Conservation (phyloP, 2,113 vertebrate genomes). For the Otolemur garnettii region DNA sequence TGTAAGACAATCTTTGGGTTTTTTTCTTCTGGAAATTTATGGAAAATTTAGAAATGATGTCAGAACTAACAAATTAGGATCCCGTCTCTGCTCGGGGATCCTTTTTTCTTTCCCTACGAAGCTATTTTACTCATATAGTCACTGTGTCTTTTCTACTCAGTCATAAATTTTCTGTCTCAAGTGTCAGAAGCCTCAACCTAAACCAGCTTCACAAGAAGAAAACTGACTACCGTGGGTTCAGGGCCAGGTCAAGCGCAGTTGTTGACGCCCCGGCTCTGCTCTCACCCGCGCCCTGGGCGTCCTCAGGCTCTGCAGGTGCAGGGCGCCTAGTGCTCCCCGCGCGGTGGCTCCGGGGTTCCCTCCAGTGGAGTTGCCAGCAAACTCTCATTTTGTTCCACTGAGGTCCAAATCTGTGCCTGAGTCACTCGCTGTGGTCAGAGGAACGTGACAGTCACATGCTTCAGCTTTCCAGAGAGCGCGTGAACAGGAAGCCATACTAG, state of each 20-base stretch:
- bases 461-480: not conserved
- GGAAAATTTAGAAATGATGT: not conserved
- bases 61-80: not conserved
- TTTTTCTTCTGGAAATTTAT: not conserved
- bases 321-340: no score
- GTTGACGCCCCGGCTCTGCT: no score
- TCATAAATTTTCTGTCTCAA: not conserved
- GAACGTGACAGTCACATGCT: rapidly evolving
- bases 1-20: not conserved
- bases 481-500: not conserved
- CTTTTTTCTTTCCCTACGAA: not conserved
- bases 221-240: not conserved
- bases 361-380: not conserved
- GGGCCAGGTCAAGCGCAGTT: not conserved
- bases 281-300: no score
- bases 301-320: no score
- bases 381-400: not conserved
- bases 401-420: not conserved
- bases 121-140: not conserved
- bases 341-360: not conserved
- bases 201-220: not conserved
- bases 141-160: not conserved
- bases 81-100: not conserved
- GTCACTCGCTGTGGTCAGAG: not conserved
- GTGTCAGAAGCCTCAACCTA: not conserved